phyloP scores from a whole-genome alignment of 2,797 vertebrate genomes.

The Brotogeris chrysoptera region DNA sequence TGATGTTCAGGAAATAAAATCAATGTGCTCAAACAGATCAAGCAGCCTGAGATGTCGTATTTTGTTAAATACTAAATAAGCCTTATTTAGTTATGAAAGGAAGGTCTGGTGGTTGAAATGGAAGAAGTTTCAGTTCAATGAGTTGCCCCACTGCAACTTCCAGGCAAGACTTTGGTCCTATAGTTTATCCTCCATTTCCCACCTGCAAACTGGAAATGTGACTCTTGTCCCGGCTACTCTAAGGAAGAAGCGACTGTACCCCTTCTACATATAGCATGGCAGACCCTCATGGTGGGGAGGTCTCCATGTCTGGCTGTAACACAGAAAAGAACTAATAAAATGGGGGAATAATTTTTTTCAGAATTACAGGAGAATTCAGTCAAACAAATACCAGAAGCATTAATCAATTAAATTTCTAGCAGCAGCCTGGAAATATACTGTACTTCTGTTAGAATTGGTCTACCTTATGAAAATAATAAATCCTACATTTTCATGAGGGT shows the following conservation, averaged over 20 bases:
- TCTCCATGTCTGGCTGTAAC: background rate
- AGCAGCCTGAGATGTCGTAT: background rate
- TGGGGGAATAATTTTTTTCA: background rate
- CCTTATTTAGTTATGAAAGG: background rate
- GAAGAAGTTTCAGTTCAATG: background rate
- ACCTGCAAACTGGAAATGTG: background rate
- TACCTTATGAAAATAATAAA: constrained; percentile 68
- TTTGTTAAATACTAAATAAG: background rate
- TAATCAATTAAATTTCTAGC: constrained; percentile 33
- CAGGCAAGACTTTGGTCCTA: background rate
- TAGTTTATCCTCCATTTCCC: background rate
- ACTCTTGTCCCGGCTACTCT: background rate
- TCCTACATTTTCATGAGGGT: background rate
- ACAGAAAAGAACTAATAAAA: background rate
- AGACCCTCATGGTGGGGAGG: background rate
- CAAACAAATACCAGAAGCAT: constrained; percentile 15
- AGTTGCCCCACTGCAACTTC: background rate
- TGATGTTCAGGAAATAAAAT: background rate
- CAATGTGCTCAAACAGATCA: background rate
- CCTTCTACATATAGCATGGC: background rate
- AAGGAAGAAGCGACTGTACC: background rate
- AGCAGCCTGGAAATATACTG: background rate
- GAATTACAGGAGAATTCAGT: constrained; percentile 17
- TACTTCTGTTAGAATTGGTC: background rate
- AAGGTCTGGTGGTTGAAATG: background rate